Percentiles rank a stretch among this genome's conserved stretches.
phyloP scores from a whole-genome alignment of 2,113 vertebrate species.

The Rhombomys opimus region DNA sequence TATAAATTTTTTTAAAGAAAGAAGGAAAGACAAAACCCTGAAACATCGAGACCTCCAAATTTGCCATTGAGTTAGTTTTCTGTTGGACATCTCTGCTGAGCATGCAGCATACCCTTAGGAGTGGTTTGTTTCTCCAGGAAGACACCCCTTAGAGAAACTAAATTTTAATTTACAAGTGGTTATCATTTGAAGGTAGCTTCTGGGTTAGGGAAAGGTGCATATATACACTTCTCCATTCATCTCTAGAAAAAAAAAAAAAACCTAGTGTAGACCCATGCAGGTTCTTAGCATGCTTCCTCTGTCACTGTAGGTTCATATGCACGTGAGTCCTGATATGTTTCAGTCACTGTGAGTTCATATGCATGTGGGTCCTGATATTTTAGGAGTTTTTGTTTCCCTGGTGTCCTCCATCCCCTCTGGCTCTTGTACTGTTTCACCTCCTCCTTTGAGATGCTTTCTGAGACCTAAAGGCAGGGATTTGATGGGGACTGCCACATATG shows the following conservation, averaged over 20 bases:
- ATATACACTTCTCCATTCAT: not conserved
- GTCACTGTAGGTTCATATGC: not conserved
- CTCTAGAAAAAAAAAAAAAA: not conserved
- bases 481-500: not conserved
- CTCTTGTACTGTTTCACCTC: not conserved
- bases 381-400: not conserved
- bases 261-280: not conserved
- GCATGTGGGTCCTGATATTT: not conserved
- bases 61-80: not conserved
- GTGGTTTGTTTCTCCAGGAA: not conserved
- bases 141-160: not conserved
- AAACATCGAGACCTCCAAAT: not conserved
- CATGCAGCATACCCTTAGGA: not conserved
- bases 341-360: not conserved
- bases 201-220: no score
- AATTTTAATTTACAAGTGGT: not conserved
- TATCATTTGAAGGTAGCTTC: not conserved
- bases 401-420: not conserved
- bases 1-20: not conserved
- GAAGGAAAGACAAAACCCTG: not conserved
- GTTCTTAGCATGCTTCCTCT: accelerated
- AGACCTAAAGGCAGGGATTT: accelerated
- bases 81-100: not conserved
- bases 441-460: no score
- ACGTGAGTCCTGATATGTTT: not conserved